phyloP scores from a whole-genome alignment of 2,113 vertebrate species.

The Myrmecobius fasciatus region DNA sequence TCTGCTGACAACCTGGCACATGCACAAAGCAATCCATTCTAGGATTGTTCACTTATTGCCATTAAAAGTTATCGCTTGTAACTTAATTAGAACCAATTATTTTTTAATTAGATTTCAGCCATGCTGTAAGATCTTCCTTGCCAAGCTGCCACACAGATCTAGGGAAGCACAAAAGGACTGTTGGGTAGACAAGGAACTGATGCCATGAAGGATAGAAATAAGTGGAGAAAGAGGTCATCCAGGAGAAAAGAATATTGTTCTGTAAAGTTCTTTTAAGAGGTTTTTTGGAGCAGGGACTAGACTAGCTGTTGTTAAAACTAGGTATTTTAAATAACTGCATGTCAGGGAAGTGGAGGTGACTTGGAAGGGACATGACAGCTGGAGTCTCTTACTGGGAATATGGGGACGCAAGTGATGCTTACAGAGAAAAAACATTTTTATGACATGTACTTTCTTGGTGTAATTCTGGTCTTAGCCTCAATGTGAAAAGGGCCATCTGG shows the following conservation, averaged over 20 bases:
- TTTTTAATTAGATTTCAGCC: conserved; percentile 30
- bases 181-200: conserved; percentile 56
- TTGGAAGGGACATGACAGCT: not conserved
- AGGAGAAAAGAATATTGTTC: conserved; percentile 33
- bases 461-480: conserved; percentile 33
- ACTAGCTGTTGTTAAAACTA: not conserved
- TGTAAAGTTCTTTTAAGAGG: conserved; percentile 31
- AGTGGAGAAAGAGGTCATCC: conserved; percentile 10
- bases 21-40: conserved; percentile 8
- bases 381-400: not conserved
- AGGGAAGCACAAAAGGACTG: conserved; percentile 4
- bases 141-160: conserved; percentile 26
- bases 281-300: not conserved
- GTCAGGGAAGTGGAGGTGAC: accelerated
- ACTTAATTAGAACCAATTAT: not conserved
- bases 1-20: not conserved
- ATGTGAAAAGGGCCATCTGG: conserved; percentile 40
- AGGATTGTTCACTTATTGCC: not conserved
- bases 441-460: not conserved
- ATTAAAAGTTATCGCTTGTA: conserved; percentile 36
- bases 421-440: not conserved
- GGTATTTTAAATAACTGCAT: accelerated
- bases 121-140: not conserved
- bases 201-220: conserved; percentile 56
- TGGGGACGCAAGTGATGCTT: conserved; percentile 3